These are phyloP conservation scores for Nylanderia fulva DNA, from an alignment of 1,140 invertebrate species.

Conservation along the genomic window DNA sequence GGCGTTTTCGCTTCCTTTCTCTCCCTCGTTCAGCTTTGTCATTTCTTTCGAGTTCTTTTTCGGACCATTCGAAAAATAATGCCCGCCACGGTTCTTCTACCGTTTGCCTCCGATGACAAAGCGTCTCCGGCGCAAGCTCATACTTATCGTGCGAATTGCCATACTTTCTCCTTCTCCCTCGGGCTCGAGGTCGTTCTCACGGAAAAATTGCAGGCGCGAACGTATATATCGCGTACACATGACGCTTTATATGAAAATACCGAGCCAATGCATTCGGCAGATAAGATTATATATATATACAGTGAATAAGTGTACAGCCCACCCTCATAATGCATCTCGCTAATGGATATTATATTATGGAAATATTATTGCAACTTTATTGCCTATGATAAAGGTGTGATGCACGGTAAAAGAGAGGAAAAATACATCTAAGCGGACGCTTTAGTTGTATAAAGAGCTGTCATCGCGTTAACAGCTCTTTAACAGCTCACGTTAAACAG, in stretches of 20 bases:
- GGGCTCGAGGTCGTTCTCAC: slow-evolving; percentile 7
- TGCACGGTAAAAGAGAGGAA: neutral
- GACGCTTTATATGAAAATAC: slow-evolving; percentile 29
- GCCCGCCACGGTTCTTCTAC: slow-evolving; percentile 50
- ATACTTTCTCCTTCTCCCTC: slow-evolving; percentile 50
- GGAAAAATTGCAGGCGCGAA: slow-evolving; percentile 37
- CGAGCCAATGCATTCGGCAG: neutral
- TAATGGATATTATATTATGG: slow-evolving; percentile 5
- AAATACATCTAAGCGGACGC: too few species aligned
- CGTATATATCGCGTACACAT: neutral
- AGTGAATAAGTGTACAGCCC: neutral
- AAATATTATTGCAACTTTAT: neutral
- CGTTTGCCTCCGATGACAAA: slow-evolving; percentile 57
- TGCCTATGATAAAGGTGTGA: neutral
- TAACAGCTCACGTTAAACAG: neutral
- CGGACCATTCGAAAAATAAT: slow-evolving; percentile 68
- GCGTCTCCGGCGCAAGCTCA: slow-evolving; percentile 51
- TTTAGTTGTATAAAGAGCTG: neutral
- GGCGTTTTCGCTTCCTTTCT: neutral
- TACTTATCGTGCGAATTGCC: slow-evolving; percentile 62
- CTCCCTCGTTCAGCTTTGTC: neutral
- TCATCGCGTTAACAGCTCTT: slow-evolving; percentile 17
- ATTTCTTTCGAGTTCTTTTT: slow-evolving; percentile 58
- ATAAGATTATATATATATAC: slow-evolving; percentile 26
- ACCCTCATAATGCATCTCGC: neutral